Base-by-base conservation (phyloP, 30 jellyfish, hydroid and myxozoan species). In the Hydractinia echinata region DNA sequence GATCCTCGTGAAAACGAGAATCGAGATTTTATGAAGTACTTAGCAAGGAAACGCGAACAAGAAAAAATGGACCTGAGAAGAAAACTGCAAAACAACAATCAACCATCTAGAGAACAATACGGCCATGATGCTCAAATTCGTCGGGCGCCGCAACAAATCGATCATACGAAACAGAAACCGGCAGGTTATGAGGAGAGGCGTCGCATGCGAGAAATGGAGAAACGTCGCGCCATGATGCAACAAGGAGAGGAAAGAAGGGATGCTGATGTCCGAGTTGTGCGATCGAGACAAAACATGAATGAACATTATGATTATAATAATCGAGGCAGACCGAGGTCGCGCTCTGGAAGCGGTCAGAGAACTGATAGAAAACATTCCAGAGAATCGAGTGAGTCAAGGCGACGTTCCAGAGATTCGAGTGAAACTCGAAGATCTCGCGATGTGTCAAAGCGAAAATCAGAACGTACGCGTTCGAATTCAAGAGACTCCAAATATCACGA, bases 141-240 rank as follows among this genome's bases (percentile, higher is more conserved):
- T 50, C 61, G 81, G 66, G 68, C 73, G 16, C 74, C 74, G 0
- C 39, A 44, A 6, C 19, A 64, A 7, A 30, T 30, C 44, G 44
- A 30, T 30, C 44, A 30, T 30, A 5, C 30, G 55, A 39, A 53
- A 21, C 53, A 77, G 79, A 77, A 77, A 30, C 85, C 85, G 6
- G 85, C 44, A 15, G 85, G 85, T 60, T 77, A 77, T 54, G 85
- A 77, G 51, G 85, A 77, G 81, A 52, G 85, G 53, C 55, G 53
- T 7, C 78, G 85, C 3, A 51, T 44, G 4, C 54, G 85, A 51
- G 85, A 77, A 55, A 51, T 77, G 54, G 85, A 77, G 77, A 19
- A 55, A 15, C 74, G 85, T 7, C 80, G 76, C 55, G 55, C 79
- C 11, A 51, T 55, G 58, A 20, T 10, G 56, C 20, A 51, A 16